These are phyloP conservation scores for Coregonus ussuriensis DNA, from an alignment of 2,797 vertebrate species.

Conservation along the genomic window DNA sequence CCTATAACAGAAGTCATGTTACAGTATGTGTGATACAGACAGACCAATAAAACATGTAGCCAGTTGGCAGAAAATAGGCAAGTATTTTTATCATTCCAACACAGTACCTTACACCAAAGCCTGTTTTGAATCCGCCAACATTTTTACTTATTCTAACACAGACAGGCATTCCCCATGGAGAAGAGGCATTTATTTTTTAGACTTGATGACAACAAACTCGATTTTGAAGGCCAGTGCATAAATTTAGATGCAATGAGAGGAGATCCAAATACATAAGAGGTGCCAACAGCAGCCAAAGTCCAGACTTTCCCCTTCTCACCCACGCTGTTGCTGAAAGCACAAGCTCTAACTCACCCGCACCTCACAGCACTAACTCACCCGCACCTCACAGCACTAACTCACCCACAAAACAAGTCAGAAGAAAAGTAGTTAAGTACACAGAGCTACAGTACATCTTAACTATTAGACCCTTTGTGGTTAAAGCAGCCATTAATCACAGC, in stretches of 20 bases:
- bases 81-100: slow-evolving; percentile 56
- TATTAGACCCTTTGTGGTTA: slow-evolving; percentile 16
- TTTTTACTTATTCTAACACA: slow-evolving; percentile 73
- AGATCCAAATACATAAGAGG: slow-evolving; percentile 79
- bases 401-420: slow-evolving; percentile 48
- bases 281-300: slow-evolving; percentile 73
- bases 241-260: slow-evolving; percentile 83
- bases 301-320: slow-evolving; percentile 67
- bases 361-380: slow-evolving; percentile 46
- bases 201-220: slow-evolving; percentile 80
- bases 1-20: background rate
- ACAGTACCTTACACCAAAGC: slow-evolving; percentile 63
- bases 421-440: slow-evolving; percentile 45
- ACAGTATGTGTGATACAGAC: background rate
- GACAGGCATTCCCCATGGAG: slow-evolving; percentile 66
- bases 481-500: background rate
- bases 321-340: slow-evolving; percentile 67
- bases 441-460: slow-evolving; percentile 45
- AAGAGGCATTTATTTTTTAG: slow-evolving; percentile 79
- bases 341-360: slow-evolving; percentile 63
- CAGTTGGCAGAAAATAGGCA: slow-evolving; percentile 39
- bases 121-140: slow-evolving; percentile 66
- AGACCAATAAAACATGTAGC: slow-evolving; percentile 39
- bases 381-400: slow-evolving; percentile 48
- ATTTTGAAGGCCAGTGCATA: slow-evolving; percentile 80